A percentile compares a stretch with the other conserved stretches of the same genome.
phyloP scores from a whole-genome alignment of 1,140 invertebrate species.

The Oncopodura yosiiana region DNA sequence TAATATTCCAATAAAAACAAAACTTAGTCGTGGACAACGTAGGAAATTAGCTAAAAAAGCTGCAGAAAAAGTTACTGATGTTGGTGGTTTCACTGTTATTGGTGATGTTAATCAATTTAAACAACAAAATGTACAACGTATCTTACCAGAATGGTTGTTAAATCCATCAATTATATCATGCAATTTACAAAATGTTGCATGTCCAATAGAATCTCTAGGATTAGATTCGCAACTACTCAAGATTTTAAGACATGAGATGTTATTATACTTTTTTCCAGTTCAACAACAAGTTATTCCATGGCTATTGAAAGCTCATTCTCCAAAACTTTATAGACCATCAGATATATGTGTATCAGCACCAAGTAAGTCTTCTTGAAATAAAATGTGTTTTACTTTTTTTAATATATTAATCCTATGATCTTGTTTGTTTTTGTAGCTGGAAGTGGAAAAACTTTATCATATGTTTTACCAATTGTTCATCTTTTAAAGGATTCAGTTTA shows the following conservation, averaged over 20 bases:
- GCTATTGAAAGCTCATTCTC: slow-evolving; percentile 54
- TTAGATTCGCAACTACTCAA: slow-evolving; percentile 54
- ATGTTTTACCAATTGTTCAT: slow-evolving; percentile 85
- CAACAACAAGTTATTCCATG: slow-evolving; percentile 74
- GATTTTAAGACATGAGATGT: slow-evolving; percentile 58
- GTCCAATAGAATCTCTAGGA: slow-evolving; percentile 50
- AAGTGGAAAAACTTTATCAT: slow-evolving; percentile 93
- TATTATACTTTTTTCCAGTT: slow-evolving; percentile 74
- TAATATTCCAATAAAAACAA: background rate
- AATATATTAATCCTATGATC: no score
- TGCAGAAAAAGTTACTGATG: slow-evolving; percentile 10
- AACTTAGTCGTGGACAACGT: no score
- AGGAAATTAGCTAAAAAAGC: no score
- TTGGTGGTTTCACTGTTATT: slow-evolving; percentile 33
- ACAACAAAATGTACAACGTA: slow-evolving; percentile 44
- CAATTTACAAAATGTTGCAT: slow-evolving; percentile 52
- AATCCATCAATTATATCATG: slow-evolving; percentile 64
- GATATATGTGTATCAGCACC: slow-evolving; percentile 96
- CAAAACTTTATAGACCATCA: slow-evolving; percentile 55
- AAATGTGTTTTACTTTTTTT: no score
- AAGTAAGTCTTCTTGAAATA: no score
- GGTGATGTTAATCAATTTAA: slow-evolving; percentile 16
- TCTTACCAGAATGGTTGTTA: slow-evolving; percentile 76
- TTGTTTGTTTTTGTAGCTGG: no score
- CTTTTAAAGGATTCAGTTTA: slow-evolving; percentile 42